These are phyloP conservation scores for Gastracanthus pulcherrimus DNA, from an alignment of 2,888 invertebrate species.

Conservation along the genomic window DNA sequence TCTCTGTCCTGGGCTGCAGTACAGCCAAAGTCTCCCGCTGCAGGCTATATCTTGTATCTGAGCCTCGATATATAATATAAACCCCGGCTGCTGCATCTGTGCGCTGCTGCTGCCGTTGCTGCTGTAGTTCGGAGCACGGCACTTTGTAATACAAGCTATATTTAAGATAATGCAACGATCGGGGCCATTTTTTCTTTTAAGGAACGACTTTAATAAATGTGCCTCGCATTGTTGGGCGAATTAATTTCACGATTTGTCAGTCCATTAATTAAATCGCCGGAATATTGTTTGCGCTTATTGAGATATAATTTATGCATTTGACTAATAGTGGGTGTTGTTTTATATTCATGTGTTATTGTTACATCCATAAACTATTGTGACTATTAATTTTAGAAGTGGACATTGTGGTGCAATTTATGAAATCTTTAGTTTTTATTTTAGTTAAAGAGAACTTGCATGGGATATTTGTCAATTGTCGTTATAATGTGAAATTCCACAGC, in stretches of 20 bases:
- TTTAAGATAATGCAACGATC: slow-evolving; percentile 42
- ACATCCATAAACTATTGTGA: not conserved
- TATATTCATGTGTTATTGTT: not conserved
- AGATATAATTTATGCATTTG: not conserved
- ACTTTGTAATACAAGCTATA: slow-evolving; percentile 52
- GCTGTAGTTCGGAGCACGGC: no score
- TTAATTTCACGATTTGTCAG: slow-evolving; percentile 38
- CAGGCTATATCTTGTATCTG: slow-evolving; percentile 44
- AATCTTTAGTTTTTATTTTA: no score
- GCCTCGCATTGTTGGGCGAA: slow-evolving; percentile 14
- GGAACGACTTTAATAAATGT: slow-evolving; percentile 39
- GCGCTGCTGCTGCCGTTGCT: not conserved
- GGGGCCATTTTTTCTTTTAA: not conserved
- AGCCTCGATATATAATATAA: not conserved
- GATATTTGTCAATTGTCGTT: no score
- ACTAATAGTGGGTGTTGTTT: not conserved
- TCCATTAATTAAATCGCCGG: slow-evolving; percentile 6
- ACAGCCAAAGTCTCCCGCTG: slow-evolving; percentile 37
- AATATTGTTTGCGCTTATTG: slow-evolving; percentile 13
- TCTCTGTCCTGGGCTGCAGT: not conserved
- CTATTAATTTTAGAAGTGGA: no score
- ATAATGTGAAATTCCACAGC: no score
- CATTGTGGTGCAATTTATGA: no score
- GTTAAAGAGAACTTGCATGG: no score
- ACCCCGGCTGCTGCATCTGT: slow-evolving; percentile 34